Conservation (phyloP, 1,140 invertebrate species). For the Limonius californicus region DNA sequence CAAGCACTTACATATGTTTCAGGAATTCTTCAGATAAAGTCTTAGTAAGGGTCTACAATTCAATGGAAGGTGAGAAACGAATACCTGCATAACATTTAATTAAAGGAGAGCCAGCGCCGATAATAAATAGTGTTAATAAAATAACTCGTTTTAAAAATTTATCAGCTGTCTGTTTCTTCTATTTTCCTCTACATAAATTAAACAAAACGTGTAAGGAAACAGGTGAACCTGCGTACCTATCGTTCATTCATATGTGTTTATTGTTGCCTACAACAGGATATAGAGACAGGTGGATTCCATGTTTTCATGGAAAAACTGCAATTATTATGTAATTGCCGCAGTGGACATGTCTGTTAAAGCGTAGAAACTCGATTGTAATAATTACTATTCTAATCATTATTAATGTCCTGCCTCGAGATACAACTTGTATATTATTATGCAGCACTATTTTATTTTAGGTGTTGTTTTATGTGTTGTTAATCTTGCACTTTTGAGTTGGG, state of each 20-base stretch:
- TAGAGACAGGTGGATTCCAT: constrained; percentile 7
- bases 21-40: too few species aligned
- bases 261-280: not conserved
- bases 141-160: not conserved
- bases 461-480: too few species aligned
- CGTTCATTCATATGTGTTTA: constrained; percentile 3
- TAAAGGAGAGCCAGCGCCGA: too few species aligned
- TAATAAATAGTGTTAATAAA: too few species aligned
- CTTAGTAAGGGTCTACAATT: too few species aligned
- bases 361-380: not conserved
- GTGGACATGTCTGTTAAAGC: not conserved
- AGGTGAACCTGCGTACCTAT: constrained; percentile 9
- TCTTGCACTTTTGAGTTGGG: too few species aligned
- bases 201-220: constrained; percentile 5
- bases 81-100: too few species aligned
- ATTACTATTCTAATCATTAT: not conserved
- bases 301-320: constrained; percentile 2
- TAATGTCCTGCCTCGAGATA: not conserved
- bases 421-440: not conserved
- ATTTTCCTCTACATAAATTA: not conserved
- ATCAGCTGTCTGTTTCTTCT: not conserved
- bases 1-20: too few species aligned
- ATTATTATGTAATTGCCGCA: not conserved
- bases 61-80: too few species aligned
- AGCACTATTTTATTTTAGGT: too few species aligned